Percentiles rank a stretch among this genome's conserved stretches.
Conservation (phyloP, 2,113 vertebrate genomes). For the Setophaga petechia region DNA sequence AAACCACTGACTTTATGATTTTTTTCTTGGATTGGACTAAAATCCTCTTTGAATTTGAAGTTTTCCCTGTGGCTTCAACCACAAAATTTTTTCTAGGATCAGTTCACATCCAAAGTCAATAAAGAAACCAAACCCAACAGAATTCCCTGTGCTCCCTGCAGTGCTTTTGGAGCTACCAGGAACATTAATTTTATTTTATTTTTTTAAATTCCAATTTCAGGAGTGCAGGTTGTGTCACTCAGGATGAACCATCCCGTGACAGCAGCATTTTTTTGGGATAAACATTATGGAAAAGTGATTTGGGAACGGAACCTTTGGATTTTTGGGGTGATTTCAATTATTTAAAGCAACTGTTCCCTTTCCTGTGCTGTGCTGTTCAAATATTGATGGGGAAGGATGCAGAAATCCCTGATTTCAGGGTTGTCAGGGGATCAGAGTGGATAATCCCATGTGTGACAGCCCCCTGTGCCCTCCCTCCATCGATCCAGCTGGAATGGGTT, state of each 20-base stretch:
- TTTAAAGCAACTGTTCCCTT: neutral
- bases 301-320: neutral
- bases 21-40: neutral
- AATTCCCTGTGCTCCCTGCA: neutral
- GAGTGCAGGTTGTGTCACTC: neutral
- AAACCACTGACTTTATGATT: neutral
- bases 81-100: neutral
- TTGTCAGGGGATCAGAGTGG: neutral
- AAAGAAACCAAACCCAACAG: neutral
- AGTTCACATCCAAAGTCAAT: neutral
- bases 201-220: neutral
- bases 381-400: neutral
- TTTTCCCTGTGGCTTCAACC: neutral
- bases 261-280: neutral
- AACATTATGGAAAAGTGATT: neutral
- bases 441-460: neutral
- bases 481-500: neutral
- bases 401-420: neutral
- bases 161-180: neutral
- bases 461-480: neutral
- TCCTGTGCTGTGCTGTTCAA: neutral
- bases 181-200: neutral
- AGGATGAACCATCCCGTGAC: neutral
- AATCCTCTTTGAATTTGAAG: neutral
- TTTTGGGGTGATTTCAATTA: neutral